Evolutionary conservation across 2,888 invertebrate genomes (phyloP).

Genomic region (Erebia ligea): DNA sequence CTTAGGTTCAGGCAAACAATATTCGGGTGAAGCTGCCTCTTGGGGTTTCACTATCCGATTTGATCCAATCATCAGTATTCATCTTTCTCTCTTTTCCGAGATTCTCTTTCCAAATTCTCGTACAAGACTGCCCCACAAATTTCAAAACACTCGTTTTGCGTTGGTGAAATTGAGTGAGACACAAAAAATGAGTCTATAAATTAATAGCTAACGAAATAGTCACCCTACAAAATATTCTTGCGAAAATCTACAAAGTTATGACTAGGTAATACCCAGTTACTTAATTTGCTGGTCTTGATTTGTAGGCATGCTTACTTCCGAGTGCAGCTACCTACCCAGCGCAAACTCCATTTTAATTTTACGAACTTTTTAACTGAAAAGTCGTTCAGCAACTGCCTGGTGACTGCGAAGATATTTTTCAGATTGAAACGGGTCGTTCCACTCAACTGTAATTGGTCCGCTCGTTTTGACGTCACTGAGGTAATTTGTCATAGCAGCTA

Average conservation of each 20-base stretch:
- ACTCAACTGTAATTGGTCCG: slow-evolving; percentile 56
- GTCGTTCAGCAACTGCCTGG: slow-evolving; percentile 18
- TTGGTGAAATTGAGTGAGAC: too few species aligned
- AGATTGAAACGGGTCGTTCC: slow-evolving; percentile 42
- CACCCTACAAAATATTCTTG: background rate
- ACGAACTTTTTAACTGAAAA: slow-evolving; percentile 28
- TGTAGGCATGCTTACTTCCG: slow-evolving; percentile 1
- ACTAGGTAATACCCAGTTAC: background rate
- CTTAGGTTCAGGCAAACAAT: too few species aligned
- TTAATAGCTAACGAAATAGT: background rate
- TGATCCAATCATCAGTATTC: too few species aligned
- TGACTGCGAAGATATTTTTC: slow-evolving; percentile 35
- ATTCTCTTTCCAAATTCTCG: too few species aligned
- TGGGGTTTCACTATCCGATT: too few species aligned
- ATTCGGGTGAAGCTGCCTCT: too few species aligned
- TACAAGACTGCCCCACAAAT: too few species aligned
- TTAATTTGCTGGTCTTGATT: background rate
- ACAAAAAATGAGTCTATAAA: too few species aligned
- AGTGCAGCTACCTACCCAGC: background rate
- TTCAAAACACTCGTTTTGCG: too few species aligned
- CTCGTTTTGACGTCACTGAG: slow-evolving; percentile 46
- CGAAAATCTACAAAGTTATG: background rate
- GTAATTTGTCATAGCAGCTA: slow-evolving; percentile 14
- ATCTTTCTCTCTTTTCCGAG: too few species aligned
- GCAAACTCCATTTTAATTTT: slow-evolving; percentile 19